These are phyloP conservation scores for Thera britannica DNA, from an alignment of 2,888 invertebrate species.

Conservation along the genomic window DNA sequence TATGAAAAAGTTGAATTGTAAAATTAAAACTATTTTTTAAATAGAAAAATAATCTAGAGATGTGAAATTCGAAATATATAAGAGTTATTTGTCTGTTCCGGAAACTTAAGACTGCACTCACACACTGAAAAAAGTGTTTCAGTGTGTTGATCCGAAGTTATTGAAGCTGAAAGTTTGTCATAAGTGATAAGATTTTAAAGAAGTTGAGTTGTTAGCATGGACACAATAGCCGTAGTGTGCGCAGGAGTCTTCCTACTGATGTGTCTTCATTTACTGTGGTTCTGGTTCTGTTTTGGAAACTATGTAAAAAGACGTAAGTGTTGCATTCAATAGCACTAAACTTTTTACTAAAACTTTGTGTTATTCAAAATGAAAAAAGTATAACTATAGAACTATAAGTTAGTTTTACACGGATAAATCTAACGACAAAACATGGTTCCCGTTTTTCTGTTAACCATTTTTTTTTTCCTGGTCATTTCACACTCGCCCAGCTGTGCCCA, in stretches of 20 bases:
- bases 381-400: too few relatives aligned
- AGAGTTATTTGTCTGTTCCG: too few relatives aligned
- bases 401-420: too few relatives aligned
- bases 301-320: constrained; percentile 31
- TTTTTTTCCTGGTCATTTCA: too few relatives aligned
- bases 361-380: not conserved
- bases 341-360: not conserved
- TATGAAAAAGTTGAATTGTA: not conserved
- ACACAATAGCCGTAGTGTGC: constrained; percentile 56
- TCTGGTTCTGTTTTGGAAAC: constrained; percentile 32
- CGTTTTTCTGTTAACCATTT: too few relatives aligned
- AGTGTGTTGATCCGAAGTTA: too few relatives aligned
- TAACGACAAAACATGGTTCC: too few relatives aligned
- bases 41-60: not conserved
- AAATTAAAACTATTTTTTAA: not conserved
- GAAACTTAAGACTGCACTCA: too few relatives aligned
- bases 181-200: not conserved
- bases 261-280: constrained; percentile 44
- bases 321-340: not conserved
- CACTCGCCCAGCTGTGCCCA: too few relatives aligned
- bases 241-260: constrained; percentile 60
- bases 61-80: not conserved
- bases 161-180: too few relatives aligned
- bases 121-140: too few relatives aligned
- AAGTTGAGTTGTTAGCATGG: constrained; percentile 50